Base-by-base conservation (phyloP, 2,888 invertebrate genomes). In the Blastobasis lacticolella region DNA sequence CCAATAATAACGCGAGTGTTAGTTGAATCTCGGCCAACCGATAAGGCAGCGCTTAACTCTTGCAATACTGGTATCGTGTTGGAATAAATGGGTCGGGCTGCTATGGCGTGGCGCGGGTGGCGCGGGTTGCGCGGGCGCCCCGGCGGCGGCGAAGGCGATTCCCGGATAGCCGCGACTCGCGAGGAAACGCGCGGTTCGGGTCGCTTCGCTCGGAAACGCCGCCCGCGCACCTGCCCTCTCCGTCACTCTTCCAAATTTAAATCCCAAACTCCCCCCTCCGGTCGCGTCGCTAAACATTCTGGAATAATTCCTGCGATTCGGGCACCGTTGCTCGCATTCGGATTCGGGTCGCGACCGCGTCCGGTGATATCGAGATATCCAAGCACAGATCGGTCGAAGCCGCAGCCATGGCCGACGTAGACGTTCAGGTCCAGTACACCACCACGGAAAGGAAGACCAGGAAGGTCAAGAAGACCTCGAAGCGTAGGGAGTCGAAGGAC, bases 361-460 rank as follows among this genome's bases (percentile, higher is more conserved):
- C 82, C 79, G 73, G 85, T 81, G 82, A 82, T 84, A 86, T 80
- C 70, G 78, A 53, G 61, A 64, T 63, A 60, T 60, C 66, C 69
- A 61, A 65, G 67, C 65, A 63, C 65, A 55, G 66, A 67, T 59
- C 57, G 58, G 69, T 66, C 71, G 69, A 69, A 66, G 66, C 67
- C 66, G 61, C 68, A 71, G 68, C 76, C 88, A 96, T 96, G 96
- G 96, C 95, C 82, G 96, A 96, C 91, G 95, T 96, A 74, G 96
- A 96, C 87, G 92, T 94, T 64, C 94, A 94, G 90, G 94, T 94
- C 90, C 93, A 94, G 85, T 93, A 92, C 81, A 93, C 94, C 78
- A 92, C 94, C 78, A 94, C 95, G 73, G 94, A 95, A 88, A 92
- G 95, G 80, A 95, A 95, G 85, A 96, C 96, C 90, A 94, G 95